phyloP scores from a whole-genome alignment of 2,888 invertebrate species.

The Trichacis sp. region DNA sequence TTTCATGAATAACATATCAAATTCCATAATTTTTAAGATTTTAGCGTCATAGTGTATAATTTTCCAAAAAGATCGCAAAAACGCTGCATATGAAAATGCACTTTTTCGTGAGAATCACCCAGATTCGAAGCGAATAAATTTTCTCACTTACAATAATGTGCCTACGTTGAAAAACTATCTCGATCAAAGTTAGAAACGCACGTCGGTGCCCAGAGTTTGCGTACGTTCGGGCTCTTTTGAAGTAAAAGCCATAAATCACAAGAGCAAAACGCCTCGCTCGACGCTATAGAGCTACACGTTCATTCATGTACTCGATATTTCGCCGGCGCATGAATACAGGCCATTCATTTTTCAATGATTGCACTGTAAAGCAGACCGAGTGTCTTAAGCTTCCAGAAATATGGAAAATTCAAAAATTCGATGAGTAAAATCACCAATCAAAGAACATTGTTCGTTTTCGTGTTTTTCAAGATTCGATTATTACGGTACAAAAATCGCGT shows the following conservation, averaged over 20 bases:
- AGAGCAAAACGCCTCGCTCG: conserved; percentile 20
- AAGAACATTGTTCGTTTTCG: too few species aligned
- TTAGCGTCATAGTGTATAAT: too few species aligned
- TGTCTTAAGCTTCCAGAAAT: background rate
- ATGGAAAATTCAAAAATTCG: conserved; percentile 8
- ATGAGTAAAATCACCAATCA: too few species aligned
- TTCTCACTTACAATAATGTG: conserved; percentile 16
- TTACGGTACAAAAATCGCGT: too few species aligned
- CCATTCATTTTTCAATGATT: conserved; percentile 7
- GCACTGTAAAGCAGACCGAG: background rate
- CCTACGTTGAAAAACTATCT: conserved; percentile 19
- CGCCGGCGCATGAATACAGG: background rate
- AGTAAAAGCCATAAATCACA: conserved; percentile 28
- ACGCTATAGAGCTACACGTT: conserved; percentile 7
- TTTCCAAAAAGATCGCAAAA: too few species aligned
- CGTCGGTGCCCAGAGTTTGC: conserved; percentile 11
- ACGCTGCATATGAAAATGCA: too few species aligned
- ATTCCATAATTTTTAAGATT: too few species aligned
- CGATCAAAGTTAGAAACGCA: conserved; percentile 12
- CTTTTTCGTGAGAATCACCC: too few species aligned
- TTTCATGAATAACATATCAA: too few species aligned
- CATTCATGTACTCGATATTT: conserved; percentile 1
- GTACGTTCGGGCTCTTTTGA: conserved; percentile 19
- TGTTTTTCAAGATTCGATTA: too few species aligned
- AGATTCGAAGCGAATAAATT: too few species aligned